Evolutionary conservation across 2,888 invertebrate genomes (phyloP), one percentile per base, ranked within the genome.

Genomic region (Eretmocerus hayati): DNA sequence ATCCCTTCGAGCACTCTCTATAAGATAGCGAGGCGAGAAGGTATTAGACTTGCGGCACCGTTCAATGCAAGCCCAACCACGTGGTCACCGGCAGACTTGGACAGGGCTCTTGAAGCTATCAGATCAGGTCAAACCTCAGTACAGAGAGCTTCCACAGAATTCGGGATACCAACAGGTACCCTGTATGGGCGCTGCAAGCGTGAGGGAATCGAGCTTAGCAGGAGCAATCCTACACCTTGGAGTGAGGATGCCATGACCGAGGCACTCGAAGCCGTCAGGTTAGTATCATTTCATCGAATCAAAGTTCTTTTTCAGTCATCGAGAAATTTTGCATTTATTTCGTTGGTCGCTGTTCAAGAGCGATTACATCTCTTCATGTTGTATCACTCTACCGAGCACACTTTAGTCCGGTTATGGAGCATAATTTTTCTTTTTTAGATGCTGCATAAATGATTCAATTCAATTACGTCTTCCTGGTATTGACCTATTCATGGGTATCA

Each of bases 201-300:
- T 41, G 91, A 91, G 70, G 90, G 91, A 40, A 91, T 91, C 59
- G 91, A 90, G 71, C 73, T 91, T 58, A 89, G 89, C 5, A 81
- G 90, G 58, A 87, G 88, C 47, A 89, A 88, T 75, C 89, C 90
- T n/a, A 89, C 90, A 37, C 90, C 90, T 9, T 91, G 91, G 91
- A 88, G 90, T n/a, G 90, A 90, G 67, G 89, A 87, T 66, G 90
- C 90, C 22, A 90, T 91, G 90, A 86, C 85, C 19, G 90, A 90
- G 71, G 91, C 91, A 19, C 75, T 91, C 37, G 90, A 90, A 70
- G 88, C 90, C 56, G 90, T 91, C 57, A 84, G 88, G 87, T 88
- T 70, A 59, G 16, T n/a, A n/a, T n/a, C n/a, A n/a, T n/a, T n/a
- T n/a, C n/a, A n/a, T n/a, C n/a, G n/a, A n/a, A n/a, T n/a, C n/a